Conservation (phyloP, 2,797 vertebrate genomes). For the Sylvilagus floridanus region DNA sequence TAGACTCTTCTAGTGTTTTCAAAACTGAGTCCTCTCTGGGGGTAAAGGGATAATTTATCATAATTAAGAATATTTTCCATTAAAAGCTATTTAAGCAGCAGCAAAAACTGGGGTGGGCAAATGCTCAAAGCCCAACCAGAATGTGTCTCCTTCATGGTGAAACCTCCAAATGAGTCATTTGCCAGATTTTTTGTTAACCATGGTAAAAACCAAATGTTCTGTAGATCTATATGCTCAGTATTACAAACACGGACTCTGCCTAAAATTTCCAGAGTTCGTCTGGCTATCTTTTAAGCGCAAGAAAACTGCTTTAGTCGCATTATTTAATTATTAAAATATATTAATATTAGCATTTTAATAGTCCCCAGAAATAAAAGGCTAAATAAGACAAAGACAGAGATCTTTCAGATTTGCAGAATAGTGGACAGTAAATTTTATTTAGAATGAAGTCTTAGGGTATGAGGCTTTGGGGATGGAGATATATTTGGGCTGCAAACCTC, state of each 20-base stretch:
- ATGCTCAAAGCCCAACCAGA: not conserved
- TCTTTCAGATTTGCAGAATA: not conserved
- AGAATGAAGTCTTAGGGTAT: not conserved
- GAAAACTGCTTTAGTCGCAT: not conserved
- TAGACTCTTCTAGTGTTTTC: slow-evolving; percentile 24
- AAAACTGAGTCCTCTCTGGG: not conserved
- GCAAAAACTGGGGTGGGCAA: not conserved
- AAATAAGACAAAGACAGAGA: not conserved
- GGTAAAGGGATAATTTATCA: not conserved
- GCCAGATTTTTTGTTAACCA: not conserved
- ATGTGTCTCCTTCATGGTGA: not conserved
- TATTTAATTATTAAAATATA: not conserved
- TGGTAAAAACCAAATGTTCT: not conserved
- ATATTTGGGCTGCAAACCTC: not conserved
- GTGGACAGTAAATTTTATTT: not conserved
- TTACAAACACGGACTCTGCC: not conserved
- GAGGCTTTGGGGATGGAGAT: not conserved
- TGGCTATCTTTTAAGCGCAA: not conserved
- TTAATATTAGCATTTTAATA: slow-evolving; percentile 4
- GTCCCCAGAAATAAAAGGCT: slow-evolving; percentile 1
- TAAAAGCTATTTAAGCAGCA: not conserved
- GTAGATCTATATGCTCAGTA: not conserved
- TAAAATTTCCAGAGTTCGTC: not conserved
- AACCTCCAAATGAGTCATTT: not conserved
- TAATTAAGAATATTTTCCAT: slow-evolving; percentile 37